phyloP scores from a whole-genome alignment of 1,140 invertebrate genomes.

The Papilio helenus region DNA sequence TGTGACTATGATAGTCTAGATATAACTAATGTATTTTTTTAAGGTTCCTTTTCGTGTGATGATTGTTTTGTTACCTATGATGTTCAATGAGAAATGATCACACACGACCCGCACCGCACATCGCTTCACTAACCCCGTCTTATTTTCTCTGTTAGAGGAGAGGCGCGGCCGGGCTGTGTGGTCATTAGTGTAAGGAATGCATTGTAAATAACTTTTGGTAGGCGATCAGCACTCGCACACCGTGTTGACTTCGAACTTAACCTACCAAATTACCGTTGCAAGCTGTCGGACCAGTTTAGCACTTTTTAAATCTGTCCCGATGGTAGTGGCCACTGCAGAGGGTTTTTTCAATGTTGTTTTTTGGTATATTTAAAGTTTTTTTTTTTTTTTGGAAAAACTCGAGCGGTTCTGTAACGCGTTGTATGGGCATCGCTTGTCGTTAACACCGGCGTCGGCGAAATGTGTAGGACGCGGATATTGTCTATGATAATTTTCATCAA shows the following conservation, averaged over 20 bases:
- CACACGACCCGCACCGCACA: constrained; percentile 55
- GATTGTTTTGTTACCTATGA: constrained; percentile 73
- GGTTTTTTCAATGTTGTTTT: constrained; percentile 41
- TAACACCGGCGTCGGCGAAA: constrained; percentile 73
- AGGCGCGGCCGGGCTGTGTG: constrained; percentile 48
- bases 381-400: constrained; percentile 44
- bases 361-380: constrained; percentile 24
- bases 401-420: constrained; percentile 64
- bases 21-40: constrained; percentile 75
- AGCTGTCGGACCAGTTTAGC: constrained; percentile 47
- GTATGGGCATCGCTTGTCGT: constrained; percentile 81
- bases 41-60: constrained; percentile 75
- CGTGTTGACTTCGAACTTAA: constrained; percentile 63
- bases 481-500: constrained; percentile 38
- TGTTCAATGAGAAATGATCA: constrained; percentile 63
- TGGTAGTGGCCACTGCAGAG: constrained; percentile 41
- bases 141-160: not conserved
- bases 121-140: constrained; percentile 45
- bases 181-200: constrained; percentile 71
- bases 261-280: constrained; percentile 63
- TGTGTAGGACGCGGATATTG: constrained; percentile 50
- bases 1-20: constrained; percentile 50
- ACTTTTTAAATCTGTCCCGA: constrained; percentile 40
- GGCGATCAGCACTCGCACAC: constrained; percentile 62
- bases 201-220: constrained; percentile 81